phyloP scores from a whole-genome alignment of 2,797 vertebrate species.

The Sebastes matsubarae region DNA sequence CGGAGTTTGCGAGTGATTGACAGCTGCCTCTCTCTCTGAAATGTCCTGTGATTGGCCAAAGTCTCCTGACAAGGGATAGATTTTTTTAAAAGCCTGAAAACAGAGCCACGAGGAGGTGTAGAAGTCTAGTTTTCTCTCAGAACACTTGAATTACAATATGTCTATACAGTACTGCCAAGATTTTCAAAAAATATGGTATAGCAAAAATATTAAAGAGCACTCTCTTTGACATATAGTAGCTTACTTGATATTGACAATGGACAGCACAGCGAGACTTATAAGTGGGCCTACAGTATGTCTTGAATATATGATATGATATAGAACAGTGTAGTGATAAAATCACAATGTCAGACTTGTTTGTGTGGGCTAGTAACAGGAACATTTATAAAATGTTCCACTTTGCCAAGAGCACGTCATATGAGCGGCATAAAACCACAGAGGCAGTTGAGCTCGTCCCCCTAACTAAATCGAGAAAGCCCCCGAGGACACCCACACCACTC shows the following conservation, averaged over 20 bases:
- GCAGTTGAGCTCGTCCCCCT: background rate
- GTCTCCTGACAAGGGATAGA: background rate
- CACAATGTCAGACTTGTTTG: slow-evolving; percentile 23
- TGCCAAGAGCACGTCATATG: slow-evolving; percentile 42
- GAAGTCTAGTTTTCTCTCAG: too few relatives aligned
- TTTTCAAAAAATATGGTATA: too few relatives aligned
- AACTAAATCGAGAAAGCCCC: slow-evolving; percentile 40
- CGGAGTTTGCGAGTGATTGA: too few relatives aligned
- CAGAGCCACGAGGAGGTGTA: too few relatives aligned
- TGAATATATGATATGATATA: background rate
- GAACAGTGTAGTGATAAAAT: background rate
- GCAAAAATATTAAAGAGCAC: too few relatives aligned
- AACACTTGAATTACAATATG: too few relatives aligned
- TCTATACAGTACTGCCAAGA: too few relatives aligned
- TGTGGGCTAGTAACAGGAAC: slow-evolving; percentile 8
- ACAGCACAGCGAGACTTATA: background rate
- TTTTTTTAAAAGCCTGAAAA: too few relatives aligned
- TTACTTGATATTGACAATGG: too few relatives aligned
- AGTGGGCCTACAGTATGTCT: background rate
- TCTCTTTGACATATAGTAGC: too few relatives aligned
- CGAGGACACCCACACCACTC: slow-evolving; percentile 1
- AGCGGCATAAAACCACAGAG: slow-evolving; percentile 33
- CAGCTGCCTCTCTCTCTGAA: too few relatives aligned
- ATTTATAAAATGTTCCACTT: slow-evolving; percentile 49
- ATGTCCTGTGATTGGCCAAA: too few relatives aligned